These are phyloP conservation scores for Lordiphosa andalusiaca DNA, from an alignment of 2,888 invertebrate genomes.

Conservation along the genomic window DNA sequence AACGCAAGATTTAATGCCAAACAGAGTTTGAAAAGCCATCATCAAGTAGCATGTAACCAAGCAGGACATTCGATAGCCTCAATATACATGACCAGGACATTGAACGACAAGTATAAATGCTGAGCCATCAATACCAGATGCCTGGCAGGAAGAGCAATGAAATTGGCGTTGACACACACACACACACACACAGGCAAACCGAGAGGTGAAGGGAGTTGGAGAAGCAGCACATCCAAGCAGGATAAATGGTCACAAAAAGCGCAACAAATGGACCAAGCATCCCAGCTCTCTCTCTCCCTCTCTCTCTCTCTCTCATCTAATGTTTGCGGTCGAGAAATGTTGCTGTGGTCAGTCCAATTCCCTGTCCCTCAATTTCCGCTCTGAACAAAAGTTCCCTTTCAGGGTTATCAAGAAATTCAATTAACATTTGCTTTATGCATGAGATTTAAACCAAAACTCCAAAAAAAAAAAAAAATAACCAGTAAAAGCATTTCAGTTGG, in stretches of 20 bases:
- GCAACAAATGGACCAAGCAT: conserved; percentile 34
- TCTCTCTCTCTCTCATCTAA: conserved; percentile 32
- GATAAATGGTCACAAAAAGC: conserved; percentile 46
- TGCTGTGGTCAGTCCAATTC: conserved; percentile 21
- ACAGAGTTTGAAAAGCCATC: conserved; percentile 64
- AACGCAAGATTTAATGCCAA: conserved; percentile 56
- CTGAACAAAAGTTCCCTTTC: conserved; percentile 37
- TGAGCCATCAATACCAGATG: conserved; percentile 57
- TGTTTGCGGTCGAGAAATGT: conserved; percentile 43
- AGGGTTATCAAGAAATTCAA: conserved; percentile 57
- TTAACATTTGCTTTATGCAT: conserved; percentile 69
- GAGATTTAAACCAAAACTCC: conserved; percentile 33
- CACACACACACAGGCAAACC: conserved; percentile 9
- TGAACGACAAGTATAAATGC: conserved; percentile 66
- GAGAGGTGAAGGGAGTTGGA: not conserved
- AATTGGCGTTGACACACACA: conserved; percentile 49
- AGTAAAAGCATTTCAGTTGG: too few species aligned
- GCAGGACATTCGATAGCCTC: conserved; percentile 29
- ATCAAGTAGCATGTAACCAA: conserved; percentile 51
- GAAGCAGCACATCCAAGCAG: conserved; percentile 3
- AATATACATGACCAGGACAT: conserved; percentile 53
- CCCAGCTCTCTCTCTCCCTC: not conserved
- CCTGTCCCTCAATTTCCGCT: conserved; percentile 1
- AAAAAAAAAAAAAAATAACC: too few species aligned
- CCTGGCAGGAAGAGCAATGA: conserved; percentile 25